phyloP scores from a whole-genome alignment of 2,888 invertebrate genomes.

The Lepidocyrtinus sp. region DNA sequence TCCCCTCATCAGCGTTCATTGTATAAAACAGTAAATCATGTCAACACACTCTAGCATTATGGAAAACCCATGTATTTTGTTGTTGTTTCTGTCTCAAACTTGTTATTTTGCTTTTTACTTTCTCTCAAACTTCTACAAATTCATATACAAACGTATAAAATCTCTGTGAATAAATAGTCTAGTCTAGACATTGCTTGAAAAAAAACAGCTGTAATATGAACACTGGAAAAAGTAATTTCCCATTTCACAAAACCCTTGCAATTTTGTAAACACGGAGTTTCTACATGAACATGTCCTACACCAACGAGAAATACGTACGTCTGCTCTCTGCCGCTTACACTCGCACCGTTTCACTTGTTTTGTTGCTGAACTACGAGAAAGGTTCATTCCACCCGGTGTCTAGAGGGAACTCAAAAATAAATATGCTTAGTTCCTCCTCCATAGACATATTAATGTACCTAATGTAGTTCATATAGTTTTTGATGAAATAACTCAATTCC shows the following conservation, averaged over 20 bases:
- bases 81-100: not conserved
- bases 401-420: not conserved
- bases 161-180: not conserved
- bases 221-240: too few species aligned
- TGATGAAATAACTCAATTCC: too few species aligned
- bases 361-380: slow-evolving; percentile 21
- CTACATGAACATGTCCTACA: slow-evolving; percentile 18
- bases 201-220: too few species aligned
- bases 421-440: not conserved
- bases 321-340: slow-evolving; percentile 4
- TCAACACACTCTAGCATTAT: not conserved
- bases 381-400: slow-evolving; percentile 53
- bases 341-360: not conserved
- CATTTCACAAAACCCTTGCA: not conserved
- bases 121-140: not conserved
- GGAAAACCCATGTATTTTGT: slow-evolving; percentile 31
- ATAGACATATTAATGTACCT: too few species aligned
- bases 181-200: not conserved
- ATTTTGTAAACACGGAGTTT: not conserved
- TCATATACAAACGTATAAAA: too few species aligned
- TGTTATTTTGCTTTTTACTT: not conserved
- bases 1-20: not conserved
- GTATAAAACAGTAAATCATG: slow-evolving; percentile 2
- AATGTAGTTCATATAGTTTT: too few species aligned
- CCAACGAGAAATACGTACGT: not conserved